Evolutionary conservation across 2,888 invertebrate genomes (phyloP), one percentile per base, ranked within the genome.

Genomic region (Euphydryas editha): DNA sequence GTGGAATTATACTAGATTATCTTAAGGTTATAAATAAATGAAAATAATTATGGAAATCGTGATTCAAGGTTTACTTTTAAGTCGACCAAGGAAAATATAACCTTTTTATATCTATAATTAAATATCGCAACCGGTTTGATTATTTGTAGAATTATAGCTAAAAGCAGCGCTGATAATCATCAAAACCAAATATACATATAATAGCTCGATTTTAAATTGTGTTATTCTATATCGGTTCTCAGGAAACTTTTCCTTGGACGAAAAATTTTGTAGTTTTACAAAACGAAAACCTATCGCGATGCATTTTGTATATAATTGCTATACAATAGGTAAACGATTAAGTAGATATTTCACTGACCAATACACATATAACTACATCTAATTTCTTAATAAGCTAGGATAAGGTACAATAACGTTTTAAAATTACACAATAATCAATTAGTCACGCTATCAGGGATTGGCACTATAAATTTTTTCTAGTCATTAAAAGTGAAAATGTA

Each of bases 391-490:
- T 72, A 85, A 86, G 83, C 85, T 87, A 88, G 75, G 80, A 66
- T 67, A 68, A 71, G 80, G 82, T 85, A 79, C 76, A 83, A 81
- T 77, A 83, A 78, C 80, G 84, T 82, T 79, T 82, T 73, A 71
- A 75, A 72, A 72, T 73, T 70, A 72, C 80, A 85, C 80, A 78
- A 81, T 80, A 83, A 79, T 83, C 75, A 78, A 83, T 81, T 13
- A 83, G 75, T 82, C 79, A 81, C 84, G 77, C 84, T 88, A 85
- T 80, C 78, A 80, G 80, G 86, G 82, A 81, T 84, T 86, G 88
- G 85, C 86, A 87, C 88, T 88, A 88, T 80, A 82, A 83, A 81
- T 80, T 83, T 81, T 76, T 78, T 75, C 84, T 89, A 78, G 76
- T 74, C 75, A 76, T 76, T 79, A 71, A 75, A 77, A 75, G 73